Conservation (phyloP, 2,888 invertebrate genomes). For the Danaus chrysippus region DNA sequence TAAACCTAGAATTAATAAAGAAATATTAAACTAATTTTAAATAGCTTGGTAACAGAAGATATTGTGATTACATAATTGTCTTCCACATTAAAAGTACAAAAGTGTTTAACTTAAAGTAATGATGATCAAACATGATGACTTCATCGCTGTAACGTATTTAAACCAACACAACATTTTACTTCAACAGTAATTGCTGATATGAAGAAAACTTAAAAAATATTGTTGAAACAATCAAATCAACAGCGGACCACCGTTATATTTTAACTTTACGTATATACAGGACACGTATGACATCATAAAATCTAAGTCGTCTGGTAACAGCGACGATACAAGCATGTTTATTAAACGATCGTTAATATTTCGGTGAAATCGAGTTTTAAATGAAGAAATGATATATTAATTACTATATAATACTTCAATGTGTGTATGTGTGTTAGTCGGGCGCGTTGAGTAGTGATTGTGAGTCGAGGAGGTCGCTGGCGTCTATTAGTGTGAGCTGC, state of each 20-base stretch:
- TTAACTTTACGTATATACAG: no score
- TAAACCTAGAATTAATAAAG: background rate
- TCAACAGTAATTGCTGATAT: no score
- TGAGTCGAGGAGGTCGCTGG: constrained; percentile 82
- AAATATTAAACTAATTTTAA: constrained; percentile 4
- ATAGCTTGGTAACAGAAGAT: constrained; percentile 2
- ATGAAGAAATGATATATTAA: constrained; percentile 29
- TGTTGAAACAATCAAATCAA: no score
- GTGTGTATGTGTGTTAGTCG: constrained; percentile 65
- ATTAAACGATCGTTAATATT: no score
- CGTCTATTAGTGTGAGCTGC: constrained; percentile 81
- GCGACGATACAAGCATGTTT: no score
- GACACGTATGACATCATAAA: no score
- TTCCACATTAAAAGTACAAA: constrained; percentile 8
- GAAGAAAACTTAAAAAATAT: no score
- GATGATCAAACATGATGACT: background rate
- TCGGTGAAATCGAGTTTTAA: no score
- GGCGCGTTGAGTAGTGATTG: constrained; percentile 84
- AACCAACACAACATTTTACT: no score
- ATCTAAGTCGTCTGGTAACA: no score
- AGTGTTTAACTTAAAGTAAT: constrained; percentile 8
- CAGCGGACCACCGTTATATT: no score
- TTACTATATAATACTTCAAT: constrained; percentile 30
- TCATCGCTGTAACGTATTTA: background rate
- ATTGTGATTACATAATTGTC: constrained; percentile 10